Evolutionary conservation across 2,113 vertebrate species (phyloP).

Genomic region (Apus apus): DNA sequence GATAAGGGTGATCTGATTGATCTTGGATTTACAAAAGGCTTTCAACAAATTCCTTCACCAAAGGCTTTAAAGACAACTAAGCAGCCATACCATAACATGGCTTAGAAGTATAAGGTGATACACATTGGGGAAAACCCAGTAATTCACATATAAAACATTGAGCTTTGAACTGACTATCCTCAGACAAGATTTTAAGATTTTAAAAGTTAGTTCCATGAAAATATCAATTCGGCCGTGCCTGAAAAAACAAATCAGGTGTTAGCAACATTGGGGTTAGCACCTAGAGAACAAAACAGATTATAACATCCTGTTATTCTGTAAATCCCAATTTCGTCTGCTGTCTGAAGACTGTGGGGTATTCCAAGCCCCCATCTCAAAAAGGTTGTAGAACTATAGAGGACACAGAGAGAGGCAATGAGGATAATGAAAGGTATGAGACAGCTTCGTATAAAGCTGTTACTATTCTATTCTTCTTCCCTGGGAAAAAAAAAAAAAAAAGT

Average conservation of each 20-base stretch:
- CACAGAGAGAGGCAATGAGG: background rate
- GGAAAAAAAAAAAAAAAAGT: background rate
- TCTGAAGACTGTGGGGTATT: background rate
- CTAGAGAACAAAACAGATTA: background rate
- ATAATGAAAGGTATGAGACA: background rate
- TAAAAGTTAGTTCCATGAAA: background rate
- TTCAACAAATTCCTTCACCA: conserved; percentile 57
- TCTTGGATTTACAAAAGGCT: conserved; percentile 51
- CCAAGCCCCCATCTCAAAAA: background rate
- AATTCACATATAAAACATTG: background rate
- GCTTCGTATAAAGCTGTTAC: background rate
- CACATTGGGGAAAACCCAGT: background rate
- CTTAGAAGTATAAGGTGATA: conserved; percentile 40
- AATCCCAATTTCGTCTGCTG: background rate
- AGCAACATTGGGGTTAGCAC: background rate
- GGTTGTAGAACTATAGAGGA: background rate
- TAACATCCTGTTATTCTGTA: background rate
- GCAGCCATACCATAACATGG: background rate
- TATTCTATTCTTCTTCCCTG: background rate
- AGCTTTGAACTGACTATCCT: conserved; percentile 22
- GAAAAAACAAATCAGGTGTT: background rate
- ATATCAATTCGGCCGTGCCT: background rate
- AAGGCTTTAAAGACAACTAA: conserved; percentile 39
- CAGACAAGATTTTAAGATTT: background rate
- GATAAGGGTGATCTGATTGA: conserved; percentile 41